Evolutionary conservation across 2,888 invertebrate genomes (phyloP), one percentile per base, ranked within the genome.

Genomic region (Tupiocoris notatus): DNA sequence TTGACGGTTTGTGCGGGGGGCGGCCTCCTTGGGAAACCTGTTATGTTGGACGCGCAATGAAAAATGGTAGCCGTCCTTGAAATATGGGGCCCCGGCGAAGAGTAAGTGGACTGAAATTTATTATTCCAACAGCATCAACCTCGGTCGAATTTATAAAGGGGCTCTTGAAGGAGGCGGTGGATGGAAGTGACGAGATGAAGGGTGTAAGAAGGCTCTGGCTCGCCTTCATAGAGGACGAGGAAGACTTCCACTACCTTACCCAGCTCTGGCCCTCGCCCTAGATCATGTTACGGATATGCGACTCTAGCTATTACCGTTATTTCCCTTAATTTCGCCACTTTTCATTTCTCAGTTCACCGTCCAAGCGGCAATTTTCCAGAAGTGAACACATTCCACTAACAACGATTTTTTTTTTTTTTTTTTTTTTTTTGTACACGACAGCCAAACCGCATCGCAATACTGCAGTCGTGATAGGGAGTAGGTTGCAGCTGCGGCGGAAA

Each of bases 91-190:
- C 73, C 59, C 61, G 21, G 73, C 73, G 25, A 61, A 73, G 20
- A 59, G 73, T 73, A 62, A 73, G 73, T 73, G 62, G 62, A 62
- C 54, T 39, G 73, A 62, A 73, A 62, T 73, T 73, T 73, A 73
- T 73, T 73, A 73, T 73, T 73, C 73, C 62, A 21, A 39, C 62
- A 23, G 73, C 58, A 73, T 73, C 61, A 73, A 73, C 73, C 73
- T 57, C 73, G 62, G 71, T 62, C 73, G 20, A 73, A 73, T 73
- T 73, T 73, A 73, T 73, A 62, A 54, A 22, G 73, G 39, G 62
- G 62, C 73, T 25, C 25, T 70, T 73, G 73, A 62, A 73, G 73
- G 62, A 54, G 39, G 39, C 6, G 39, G 39, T 3, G 39, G 39
- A 12, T 39, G n/a, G n/a, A n/a, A n/a, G 39, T 39, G 39, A 39